These are phyloP conservation scores for Parazoanthus swiftii DNA, from an alignment of 92 coral and sea anemone genomes.

Conservation along the genomic window DNA sequence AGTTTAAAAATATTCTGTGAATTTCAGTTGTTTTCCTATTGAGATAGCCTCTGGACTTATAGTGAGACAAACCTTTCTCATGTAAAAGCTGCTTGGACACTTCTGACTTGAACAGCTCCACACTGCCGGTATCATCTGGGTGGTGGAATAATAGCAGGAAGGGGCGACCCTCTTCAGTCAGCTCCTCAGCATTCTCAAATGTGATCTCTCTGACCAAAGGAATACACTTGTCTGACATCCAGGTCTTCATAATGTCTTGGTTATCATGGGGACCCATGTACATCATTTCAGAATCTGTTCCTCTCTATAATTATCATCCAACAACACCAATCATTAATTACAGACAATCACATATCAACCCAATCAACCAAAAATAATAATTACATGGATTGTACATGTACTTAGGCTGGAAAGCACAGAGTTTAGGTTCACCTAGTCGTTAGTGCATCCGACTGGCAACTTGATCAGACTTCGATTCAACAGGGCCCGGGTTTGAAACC, in stretches of 20 bases:
- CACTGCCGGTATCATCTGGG: constrained; percentile 77
- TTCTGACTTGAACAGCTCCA: constrained; percentile 71
- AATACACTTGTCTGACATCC: constrained; percentile 93
- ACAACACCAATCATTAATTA: not conserved
- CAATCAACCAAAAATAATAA: too few species aligned
- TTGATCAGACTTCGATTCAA: too few species aligned
- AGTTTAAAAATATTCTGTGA: too few species aligned
- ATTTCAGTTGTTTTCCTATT: too few species aligned
- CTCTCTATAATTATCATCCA: constrained; percentile 41
- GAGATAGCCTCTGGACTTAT: too few species aligned
- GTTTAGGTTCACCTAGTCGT: too few species aligned
- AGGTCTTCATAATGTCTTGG: constrained; percentile 65
- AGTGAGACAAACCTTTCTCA: constrained; percentile 68
- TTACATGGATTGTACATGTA: too few species aligned
- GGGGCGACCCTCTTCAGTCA: constrained; percentile 95
- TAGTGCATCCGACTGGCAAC: too few species aligned
- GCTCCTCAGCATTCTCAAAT: constrained; percentile 98
- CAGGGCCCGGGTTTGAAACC: too few species aligned
- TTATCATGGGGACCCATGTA: constrained; percentile 71
- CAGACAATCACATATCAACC: not conserved
- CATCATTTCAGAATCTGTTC: constrained; percentile 69
- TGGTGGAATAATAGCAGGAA: constrained; percentile 87
- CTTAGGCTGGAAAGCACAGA: too few species aligned
- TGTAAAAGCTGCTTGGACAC: constrained; percentile 81
- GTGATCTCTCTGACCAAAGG: constrained; percentile 96